These are phyloP conservation scores for Yponomeuta evonymella DNA, from an alignment of 2,888 invertebrate genomes.

Conservation along the genomic window DNA sequence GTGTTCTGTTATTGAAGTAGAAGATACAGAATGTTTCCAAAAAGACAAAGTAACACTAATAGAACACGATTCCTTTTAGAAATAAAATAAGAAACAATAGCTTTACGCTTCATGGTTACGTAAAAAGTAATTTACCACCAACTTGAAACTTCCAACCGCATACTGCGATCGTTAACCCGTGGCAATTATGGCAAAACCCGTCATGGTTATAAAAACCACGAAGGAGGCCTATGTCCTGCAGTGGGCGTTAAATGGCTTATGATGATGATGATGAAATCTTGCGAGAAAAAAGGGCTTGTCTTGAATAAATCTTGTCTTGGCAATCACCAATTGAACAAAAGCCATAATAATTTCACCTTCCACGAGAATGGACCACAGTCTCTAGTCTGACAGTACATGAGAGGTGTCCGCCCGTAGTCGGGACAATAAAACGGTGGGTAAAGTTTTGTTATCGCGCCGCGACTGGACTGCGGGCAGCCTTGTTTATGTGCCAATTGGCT, in stretches of 20 bases:
- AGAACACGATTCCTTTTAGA: not conserved
- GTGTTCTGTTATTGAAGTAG: not conserved
- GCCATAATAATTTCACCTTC: not conserved
- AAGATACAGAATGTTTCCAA: not conserved
- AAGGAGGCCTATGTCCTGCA: too few relatives aligned
- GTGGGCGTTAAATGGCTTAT: too few relatives aligned
- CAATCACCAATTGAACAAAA: not conserved
- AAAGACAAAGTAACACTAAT: not conserved
- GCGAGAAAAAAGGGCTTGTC: too few relatives aligned
- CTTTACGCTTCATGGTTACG: not conserved
- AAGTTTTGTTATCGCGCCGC: conserved; percentile 49
- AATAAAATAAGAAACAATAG: not conserved
- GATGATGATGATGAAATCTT: too few relatives aligned
- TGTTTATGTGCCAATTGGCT: conserved; percentile 68
- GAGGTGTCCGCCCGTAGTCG: conserved; percentile 41
- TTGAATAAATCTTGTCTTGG: not conserved
- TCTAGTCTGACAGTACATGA: conserved; percentile 25
- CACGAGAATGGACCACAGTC: not conserved
- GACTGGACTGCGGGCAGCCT: conserved; percentile 35
- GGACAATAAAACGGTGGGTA: conserved; percentile 42
- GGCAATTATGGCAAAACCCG: too few relatives aligned
- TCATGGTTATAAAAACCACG: too few relatives aligned
- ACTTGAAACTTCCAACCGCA: not conserved
- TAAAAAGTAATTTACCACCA: conserved; percentile 3
- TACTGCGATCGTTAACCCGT: too few relatives aligned